Percentiles rank a stretch among this genome's conserved stretches.
Conservation (phyloP, 1,140 invertebrate genomes). For the Harlomillsia oculata region DNA sequence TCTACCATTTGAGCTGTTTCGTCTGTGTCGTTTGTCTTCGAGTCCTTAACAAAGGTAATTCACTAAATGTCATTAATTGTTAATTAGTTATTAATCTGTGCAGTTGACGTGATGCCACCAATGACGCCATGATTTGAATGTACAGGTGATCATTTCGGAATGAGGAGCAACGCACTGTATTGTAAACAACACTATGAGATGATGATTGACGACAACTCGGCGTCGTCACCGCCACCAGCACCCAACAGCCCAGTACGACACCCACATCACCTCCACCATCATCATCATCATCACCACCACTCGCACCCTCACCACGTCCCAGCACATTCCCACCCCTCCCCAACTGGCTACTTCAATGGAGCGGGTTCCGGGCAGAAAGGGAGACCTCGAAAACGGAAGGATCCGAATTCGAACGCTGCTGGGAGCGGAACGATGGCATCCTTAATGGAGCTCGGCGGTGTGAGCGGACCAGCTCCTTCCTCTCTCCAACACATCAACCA, state of each 20-base stretch:
- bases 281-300: constrained; percentile 25
- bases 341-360: constrained; percentile 59
- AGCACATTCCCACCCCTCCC: constrained; percentile 37
- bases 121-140: background rate
- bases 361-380: constrained; percentile 63
- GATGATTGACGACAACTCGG: constrained; percentile 42
- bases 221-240: constrained; percentile 27
- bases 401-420: constrained; percentile 29
- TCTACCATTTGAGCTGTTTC: constrained; percentile 87
- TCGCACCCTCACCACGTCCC: constrained; percentile 24
- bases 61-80: background rate
- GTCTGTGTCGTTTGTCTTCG: constrained; percentile 73
- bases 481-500: constrained; percentile 18
- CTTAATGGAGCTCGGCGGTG: constrained; percentile 18
- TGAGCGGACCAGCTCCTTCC: constrained; percentile 13
- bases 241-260: constrained; percentile 32
- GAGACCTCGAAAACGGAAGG: constrained; percentile 68
- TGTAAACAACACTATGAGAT: constrained; percentile 75
- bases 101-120: background rate
- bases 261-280: too few relatives aligned
- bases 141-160: constrained; percentile 74
- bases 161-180: constrained; percentile 69
- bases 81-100: background rate
- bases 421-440: constrained; percentile 2
- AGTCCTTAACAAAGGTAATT: constrained; percentile 53